phyloP scores from a whole-genome alignment of 2,113 vertebrate genomes.

The Bettongia penicillata region DNA sequence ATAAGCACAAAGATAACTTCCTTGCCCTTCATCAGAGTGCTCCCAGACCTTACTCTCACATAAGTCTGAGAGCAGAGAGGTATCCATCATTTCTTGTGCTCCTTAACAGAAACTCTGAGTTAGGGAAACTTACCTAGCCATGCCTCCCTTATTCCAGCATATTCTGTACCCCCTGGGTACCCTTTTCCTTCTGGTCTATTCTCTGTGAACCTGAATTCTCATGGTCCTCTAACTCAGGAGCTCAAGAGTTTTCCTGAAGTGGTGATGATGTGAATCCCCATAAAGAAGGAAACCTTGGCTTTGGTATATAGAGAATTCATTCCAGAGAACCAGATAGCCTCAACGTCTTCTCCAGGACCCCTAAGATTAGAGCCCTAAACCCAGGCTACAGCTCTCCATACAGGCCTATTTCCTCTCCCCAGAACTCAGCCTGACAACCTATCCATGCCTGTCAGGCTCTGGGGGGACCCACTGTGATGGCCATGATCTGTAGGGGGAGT shows the following conservation, averaged over 20 bases:
- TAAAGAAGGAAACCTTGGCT: neutral
- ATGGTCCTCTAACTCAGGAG: neutral
- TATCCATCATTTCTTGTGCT: neutral
- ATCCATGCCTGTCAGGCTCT: slow-evolving; percentile 15
- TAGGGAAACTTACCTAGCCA: neutral
- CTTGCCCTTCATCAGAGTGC: slow-evolving; percentile 46
- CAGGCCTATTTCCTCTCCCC: slow-evolving; percentile 63
- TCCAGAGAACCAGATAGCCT: neutral
- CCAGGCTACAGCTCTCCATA: slow-evolving; percentile 44
- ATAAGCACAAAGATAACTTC: slow-evolving; percentile 86
- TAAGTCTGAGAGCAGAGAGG: neutral
- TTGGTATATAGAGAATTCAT: neutral
- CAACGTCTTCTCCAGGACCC: slow-evolving; percentile 47
- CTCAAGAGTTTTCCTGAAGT: slow-evolving; percentile 23
- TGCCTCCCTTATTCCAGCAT: neutral
- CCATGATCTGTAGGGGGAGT: slow-evolving; percentile 47
- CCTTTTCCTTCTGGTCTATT: neutral
- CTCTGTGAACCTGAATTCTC: neutral
- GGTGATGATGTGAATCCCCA: neutral
- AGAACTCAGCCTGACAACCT: slow-evolving; percentile 28
- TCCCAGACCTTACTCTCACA: neutral
- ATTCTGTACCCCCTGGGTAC: neutral
- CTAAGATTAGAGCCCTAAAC: neutral
- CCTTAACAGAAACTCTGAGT: neutral
- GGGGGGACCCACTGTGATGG: slow-evolving; percentile 66